Percentiles rank a stretch among this genome's conserved stretches.
Evolutionary conservation across 2,888 invertebrate species (phyloP).

Genomic region (Tridacna gigas): DNA sequence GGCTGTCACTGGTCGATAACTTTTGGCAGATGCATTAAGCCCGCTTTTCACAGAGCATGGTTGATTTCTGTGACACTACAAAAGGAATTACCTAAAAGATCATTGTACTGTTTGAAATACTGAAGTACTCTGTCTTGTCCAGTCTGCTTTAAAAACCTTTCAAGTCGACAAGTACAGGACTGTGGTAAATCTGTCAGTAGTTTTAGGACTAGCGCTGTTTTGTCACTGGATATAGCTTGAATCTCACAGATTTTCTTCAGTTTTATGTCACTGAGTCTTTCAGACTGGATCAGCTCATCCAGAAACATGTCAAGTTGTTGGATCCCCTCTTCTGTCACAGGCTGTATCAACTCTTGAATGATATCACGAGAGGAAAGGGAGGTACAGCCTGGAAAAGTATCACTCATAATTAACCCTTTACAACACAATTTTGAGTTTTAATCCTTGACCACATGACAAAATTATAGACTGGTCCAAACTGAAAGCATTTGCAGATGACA

Average conservation of each 20-base stretch:
- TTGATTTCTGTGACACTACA: too few species aligned
- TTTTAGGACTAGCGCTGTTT: background rate
- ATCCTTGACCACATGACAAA: too few species aligned
- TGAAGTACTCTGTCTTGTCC: background rate
- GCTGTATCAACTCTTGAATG: background rate
- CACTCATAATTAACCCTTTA: too few species aligned
- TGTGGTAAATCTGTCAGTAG: background rate
- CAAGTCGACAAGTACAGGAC: conserved; percentile 9
- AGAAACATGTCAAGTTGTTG: background rate
- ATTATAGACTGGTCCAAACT: too few species aligned
- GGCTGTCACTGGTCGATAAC: too few species aligned
- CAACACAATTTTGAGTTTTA: too few species aligned
- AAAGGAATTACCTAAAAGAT: background rate
- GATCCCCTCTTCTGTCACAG: background rate
- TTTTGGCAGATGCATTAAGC: too few species aligned
- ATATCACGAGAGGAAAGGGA: background rate
- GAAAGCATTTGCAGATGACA: too few species aligned
- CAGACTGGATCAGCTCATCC: background rate
- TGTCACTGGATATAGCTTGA: background rate
- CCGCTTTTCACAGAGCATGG: too few species aligned
- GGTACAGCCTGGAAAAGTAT: conserved; percentile 1
- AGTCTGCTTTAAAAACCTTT: background rate
- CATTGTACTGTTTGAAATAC: background rate
- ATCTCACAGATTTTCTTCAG: background rate
- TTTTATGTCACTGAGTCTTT: background rate